Percentiles rank a stretch among this genome's conserved stretches.
phyloP scores from a whole-genome alignment of 2,888 invertebrate genomes.

The Parthenolecanium corni region DNA sequence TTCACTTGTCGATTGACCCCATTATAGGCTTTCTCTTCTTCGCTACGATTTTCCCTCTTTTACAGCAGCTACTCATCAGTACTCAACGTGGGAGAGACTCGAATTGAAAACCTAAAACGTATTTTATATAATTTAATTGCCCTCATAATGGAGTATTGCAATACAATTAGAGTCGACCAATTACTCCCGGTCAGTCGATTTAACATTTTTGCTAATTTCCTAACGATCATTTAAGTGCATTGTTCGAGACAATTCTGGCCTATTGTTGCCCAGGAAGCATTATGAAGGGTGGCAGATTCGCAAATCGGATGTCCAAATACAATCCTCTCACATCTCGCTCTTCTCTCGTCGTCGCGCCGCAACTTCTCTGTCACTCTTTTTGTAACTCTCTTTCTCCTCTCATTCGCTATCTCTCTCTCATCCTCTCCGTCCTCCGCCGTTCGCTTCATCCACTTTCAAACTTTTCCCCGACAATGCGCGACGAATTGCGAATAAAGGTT shows the following conservation, averaged over 20 bases:
- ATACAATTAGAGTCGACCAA: slow-evolving; percentile 37
- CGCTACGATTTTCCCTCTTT: slow-evolving; percentile 2
- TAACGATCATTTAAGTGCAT: slow-evolving; percentile 36
- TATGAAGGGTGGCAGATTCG: slow-evolving; percentile 32
- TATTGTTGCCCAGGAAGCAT: slow-evolving; percentile 30
- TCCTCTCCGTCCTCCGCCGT: no score
- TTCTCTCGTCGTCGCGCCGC: slow-evolving; percentile 25
- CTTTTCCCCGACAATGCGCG: slow-evolving; percentile 23
- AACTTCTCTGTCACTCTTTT: slow-evolving; percentile 19
- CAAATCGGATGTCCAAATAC: slow-evolving; percentile 35
- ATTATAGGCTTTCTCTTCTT: slow-evolving; percentile 4
- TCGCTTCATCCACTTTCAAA: slow-evolving; percentile 26
- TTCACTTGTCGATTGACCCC: no score
- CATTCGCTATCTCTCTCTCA: no score
- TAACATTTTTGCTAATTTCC: slow-evolving; percentile 34
- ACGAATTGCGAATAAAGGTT: slow-evolving; percentile 21
- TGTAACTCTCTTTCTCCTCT: slow-evolving; percentile 5
- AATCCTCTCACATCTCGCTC: slow-evolving; percentile 35
- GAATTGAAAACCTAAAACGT: slow-evolving; percentile 6
- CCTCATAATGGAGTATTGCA: slow-evolving; percentile 26
- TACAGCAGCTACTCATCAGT: no score
- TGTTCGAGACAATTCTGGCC: slow-evolving; percentile 39
- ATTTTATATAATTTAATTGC: slow-evolving; percentile 28
- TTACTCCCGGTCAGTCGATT: slow-evolving; percentile 39
- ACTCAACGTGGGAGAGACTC: no score